A percentile compares a stretch with the other conserved stretches of the same genome.
These are phyloP conservation scores for Thalpophila matura DNA, from an alignment of 2,888 invertebrate species.

Conservation along the genomic window DNA sequence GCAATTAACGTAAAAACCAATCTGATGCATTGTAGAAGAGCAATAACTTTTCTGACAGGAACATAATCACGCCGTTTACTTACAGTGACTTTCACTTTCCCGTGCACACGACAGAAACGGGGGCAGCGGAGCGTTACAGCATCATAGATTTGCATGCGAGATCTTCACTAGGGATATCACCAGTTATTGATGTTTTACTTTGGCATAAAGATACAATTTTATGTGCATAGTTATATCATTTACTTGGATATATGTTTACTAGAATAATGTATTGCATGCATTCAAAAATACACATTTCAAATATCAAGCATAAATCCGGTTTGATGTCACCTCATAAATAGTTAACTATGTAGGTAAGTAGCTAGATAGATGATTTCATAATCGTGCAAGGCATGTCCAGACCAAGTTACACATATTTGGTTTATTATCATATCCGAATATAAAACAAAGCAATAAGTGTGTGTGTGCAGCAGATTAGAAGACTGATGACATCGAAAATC, in stretches of 20 bases:
- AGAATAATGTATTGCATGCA: neutral
- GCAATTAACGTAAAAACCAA: slow-evolving; percentile 36
- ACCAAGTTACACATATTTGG: neutral
- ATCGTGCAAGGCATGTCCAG: neutral
- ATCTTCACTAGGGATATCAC: slow-evolving; percentile 17
- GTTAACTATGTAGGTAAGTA: no score
- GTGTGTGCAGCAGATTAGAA: neutral
- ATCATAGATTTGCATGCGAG: slow-evolving; percentile 41
- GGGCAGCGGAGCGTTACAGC: slow-evolving; percentile 68
- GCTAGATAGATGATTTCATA: slow-evolving; percentile 6
- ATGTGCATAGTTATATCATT: neutral
- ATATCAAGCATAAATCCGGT: neutral
- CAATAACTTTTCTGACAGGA: slow-evolving; percentile 51
- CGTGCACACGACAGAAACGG: slow-evolving; percentile 65
- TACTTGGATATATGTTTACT: neutral
- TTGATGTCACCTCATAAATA: neutral
- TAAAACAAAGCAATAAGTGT: neutral
- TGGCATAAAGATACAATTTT: neutral
- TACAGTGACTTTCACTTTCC: slow-evolving; percentile 71
- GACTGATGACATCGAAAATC: neutral
- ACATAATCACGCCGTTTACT: slow-evolving; percentile 64
- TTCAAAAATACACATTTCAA: neutral
- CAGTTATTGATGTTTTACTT: slow-evolving; percentile 35
- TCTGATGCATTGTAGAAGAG: slow-evolving; percentile 14
- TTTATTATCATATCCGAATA: neutral